These are phyloP conservation scores for Panagrolaimus sp. DNA, from an alignment of 1,140 invertebrate genomes.

Conservation along the genomic window DNA sequence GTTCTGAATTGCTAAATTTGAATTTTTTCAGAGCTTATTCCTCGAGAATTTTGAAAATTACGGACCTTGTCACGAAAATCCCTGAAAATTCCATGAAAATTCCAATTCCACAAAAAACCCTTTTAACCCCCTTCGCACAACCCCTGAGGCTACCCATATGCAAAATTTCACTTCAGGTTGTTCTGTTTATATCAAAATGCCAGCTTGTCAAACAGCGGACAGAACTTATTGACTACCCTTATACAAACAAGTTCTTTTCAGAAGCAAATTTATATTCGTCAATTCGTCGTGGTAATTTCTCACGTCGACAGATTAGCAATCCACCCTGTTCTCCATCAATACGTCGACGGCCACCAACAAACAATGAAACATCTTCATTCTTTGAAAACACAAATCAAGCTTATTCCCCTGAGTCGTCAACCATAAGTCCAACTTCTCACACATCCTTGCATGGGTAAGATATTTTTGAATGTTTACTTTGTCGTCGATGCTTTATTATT, in stretches of 20 bases:
- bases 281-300: background rate
- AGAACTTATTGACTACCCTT: too few species aligned
- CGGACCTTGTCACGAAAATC: too few species aligned
- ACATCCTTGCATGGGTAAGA: constrained; percentile 3
- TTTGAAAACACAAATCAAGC: constrained; percentile 11
- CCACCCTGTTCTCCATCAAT: background rate
- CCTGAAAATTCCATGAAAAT: too few species aligned
- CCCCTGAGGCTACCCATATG: too few species aligned
- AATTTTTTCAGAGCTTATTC: too few species aligned
- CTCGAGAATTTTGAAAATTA: too few species aligned
- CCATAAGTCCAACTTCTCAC: constrained; percentile 12
- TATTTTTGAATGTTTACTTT: constrained; percentile 5
- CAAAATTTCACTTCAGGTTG: too few species aligned
- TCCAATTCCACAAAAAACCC: too few species aligned
- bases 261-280: constrained; percentile 10
- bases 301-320: background rate
- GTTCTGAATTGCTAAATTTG: too few species aligned
- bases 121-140: too few species aligned
- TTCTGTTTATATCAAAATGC: too few species aligned
- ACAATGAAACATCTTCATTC: background rate
- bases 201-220: too few species aligned
- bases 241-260: background rate
- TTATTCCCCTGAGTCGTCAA: constrained; percentile 6
- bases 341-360: background rate
- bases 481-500: background rate